Conservation (phyloP, 2,888 invertebrate genomes). For the Tridacna crocea region DNA sequence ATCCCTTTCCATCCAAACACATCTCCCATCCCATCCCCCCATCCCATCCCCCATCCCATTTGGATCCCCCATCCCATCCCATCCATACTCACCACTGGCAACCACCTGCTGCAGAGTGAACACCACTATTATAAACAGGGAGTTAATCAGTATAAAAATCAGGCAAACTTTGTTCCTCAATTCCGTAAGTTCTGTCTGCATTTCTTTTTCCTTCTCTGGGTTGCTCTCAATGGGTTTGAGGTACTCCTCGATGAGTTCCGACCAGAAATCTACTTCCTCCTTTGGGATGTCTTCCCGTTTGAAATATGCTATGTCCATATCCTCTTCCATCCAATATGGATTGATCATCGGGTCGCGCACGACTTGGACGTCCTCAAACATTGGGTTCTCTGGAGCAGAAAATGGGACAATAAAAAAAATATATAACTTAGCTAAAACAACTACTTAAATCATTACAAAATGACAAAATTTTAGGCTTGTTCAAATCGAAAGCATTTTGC, state of each 20-base stretch:
- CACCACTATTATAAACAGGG: constrained; percentile 98
- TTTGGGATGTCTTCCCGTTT: constrained; percentile 22
- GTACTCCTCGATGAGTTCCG: constrained; percentile 96
- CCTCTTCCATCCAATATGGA: constrained; percentile 70
- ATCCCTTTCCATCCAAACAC: too few relatives aligned
- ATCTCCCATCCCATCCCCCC: too few relatives aligned
- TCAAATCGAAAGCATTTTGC: too few relatives aligned
- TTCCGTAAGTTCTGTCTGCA: constrained; percentile 89
- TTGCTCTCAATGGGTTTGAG: constrained; percentile 95
- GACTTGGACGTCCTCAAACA: constrained; percentile 51
- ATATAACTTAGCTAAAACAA: too few relatives aligned
- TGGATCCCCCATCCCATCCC: too few relatives aligned
- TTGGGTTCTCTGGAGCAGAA: constrained; percentile 60
- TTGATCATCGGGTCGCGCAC: constrained; percentile 59
- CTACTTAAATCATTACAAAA: too few relatives aligned
- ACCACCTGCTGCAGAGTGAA: constrained; percentile 97
- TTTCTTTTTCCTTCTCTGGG: constrained; percentile 87
- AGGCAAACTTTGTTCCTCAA: constrained; percentile 91
- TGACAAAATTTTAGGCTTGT: too few relatives aligned
- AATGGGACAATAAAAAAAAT: neutral
- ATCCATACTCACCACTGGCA: constrained; percentile 26
- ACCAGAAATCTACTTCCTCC: constrained; percentile 91
- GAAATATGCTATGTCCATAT: constrained; percentile 86
- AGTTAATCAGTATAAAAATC: constrained; percentile 97
- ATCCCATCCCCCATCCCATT: too few relatives aligned